Percentiles rank a stretch among this genome's conserved stretches.
Evolutionary conservation across 2,113 vertebrate species (phyloP).

Genomic region (Pseudolaguvia tuberculata): DNA sequence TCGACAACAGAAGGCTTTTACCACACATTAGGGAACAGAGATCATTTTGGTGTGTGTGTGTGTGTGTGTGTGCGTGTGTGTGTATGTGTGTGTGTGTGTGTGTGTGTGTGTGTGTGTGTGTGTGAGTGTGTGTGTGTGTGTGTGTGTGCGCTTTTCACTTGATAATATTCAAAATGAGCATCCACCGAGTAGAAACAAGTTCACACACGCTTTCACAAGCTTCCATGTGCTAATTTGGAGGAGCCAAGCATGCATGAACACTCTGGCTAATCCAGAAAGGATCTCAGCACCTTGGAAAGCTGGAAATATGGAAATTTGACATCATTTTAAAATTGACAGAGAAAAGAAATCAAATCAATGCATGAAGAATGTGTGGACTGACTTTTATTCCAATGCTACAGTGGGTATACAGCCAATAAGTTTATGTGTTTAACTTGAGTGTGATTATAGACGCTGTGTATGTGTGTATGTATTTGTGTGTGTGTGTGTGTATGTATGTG

Average conservation of each 20-base stretch:
- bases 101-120: no score
- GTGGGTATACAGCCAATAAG: background rate
- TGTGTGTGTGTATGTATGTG: conserved; percentile 14
- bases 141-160: background rate
- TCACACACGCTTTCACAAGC: conserved; percentile 25
- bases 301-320: conserved; percentile 4
- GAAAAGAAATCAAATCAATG: background rate
- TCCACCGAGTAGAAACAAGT: conserved; percentile 13
- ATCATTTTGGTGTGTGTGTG: background rate
- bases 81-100: no score
- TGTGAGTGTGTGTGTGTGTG: no score
- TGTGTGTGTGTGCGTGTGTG: no score
- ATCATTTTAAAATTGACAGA: background rate
- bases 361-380: conserved; percentile 22
- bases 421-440: background rate
- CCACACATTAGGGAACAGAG: background rate
- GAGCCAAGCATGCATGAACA: conserved; percentile 1
- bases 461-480: background rate
- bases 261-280: conserved; percentile 7
- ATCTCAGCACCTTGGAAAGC: conserved; percentile 12
- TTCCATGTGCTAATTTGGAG: conserved; percentile 34
- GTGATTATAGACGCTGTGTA: conserved; percentile 1
- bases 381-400: conserved; percentile 5
- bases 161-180: conserved; percentile 13
- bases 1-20: background rate